Base-by-base conservation (phyloP, 2,797 vertebrate genomes). In the Onychomys arenicola region DNA sequence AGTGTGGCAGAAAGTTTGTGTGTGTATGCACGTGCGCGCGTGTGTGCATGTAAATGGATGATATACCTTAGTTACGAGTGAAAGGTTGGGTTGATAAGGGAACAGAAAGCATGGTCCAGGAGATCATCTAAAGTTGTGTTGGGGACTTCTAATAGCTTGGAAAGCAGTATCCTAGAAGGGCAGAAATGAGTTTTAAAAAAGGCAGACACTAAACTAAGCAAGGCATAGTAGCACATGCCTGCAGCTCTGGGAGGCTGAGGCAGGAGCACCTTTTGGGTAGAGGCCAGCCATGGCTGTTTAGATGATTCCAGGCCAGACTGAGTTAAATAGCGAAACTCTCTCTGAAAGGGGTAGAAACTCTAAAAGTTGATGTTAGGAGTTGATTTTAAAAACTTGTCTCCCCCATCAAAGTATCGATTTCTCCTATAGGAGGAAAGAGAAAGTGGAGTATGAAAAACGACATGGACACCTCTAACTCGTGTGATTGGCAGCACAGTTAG, bases 121-220 rank as follows among this genome's bases (percentile, higher is more conserved):
- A 65, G 81, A 92, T 43, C 32, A 23, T n/a, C 34, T 93, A 67
- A 52, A 80, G 16, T 71, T 80, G 8, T 89, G 5, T 43, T 92
- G 40, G 73, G 61, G 12, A 65, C 81, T 93, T 57, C 7, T 80
- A 80, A 43, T 52, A 90, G 57, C 19, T n/a, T 40, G 10, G 65
- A 84, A 55, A 93, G 34, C 52, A 77, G 13, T 86, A 23, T 77
- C 23, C 55, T 37, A 61, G 65, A 93, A 85, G 9, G 81, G 71
- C 65, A 93, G 73, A 77, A 67, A 71, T 86, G 37, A 80, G 52
- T 88, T 92, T 92, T 89, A 78, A 80, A 81, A 43, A 93, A 86
- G 59, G 49, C 19, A 82, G 63, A 40, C 65, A 57, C 46, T 34
- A 32, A 40, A 27, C 57, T 49, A n/a, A 27, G 59, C 69, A 73